Conservation (phyloP, 2,113 vertebrate genomes). For the Platycercus adscitus region DNA sequence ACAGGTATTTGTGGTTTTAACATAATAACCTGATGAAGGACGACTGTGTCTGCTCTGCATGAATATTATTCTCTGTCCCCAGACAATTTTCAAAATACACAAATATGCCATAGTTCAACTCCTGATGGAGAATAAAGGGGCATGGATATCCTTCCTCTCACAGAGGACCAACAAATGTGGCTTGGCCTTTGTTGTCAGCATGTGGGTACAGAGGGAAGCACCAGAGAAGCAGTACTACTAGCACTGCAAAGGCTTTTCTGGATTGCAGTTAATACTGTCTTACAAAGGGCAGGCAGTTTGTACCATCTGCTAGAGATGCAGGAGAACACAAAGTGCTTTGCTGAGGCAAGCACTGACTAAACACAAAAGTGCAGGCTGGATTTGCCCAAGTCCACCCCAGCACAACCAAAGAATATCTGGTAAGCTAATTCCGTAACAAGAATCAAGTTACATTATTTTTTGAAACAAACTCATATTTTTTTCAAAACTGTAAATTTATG, state of each 20-base stretch:
- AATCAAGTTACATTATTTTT: not conserved
- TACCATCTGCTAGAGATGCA: not conserved
- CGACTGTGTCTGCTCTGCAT: not conserved
- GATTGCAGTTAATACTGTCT: not conserved
- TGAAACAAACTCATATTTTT: not conserved
- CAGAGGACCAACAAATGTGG: not conserved
- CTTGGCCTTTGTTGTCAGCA: not conserved
- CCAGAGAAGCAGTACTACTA: not conserved
- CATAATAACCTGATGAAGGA: not conserved
- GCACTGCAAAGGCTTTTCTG: not conserved
- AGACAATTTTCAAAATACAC: not conserved
- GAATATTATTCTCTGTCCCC: not conserved
- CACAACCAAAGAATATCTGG: not conserved
- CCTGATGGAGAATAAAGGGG: not conserved
- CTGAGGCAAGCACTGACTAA: not conserved
- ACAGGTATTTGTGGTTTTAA: not conserved
- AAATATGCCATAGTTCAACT: not conserved
- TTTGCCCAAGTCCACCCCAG: not conserved
- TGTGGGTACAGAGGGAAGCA: not conserved
- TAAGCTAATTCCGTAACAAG: not conserved
- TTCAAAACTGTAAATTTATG: not conserved
- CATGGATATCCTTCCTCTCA: not conserved
- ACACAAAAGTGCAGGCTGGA: not conserved
- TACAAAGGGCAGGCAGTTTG: not conserved
- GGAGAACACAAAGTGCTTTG: not conserved